phyloP scores from a whole-genome alignment of 2,888 invertebrate genomes.

The Cataglyphis rosenhaueri region DNA sequence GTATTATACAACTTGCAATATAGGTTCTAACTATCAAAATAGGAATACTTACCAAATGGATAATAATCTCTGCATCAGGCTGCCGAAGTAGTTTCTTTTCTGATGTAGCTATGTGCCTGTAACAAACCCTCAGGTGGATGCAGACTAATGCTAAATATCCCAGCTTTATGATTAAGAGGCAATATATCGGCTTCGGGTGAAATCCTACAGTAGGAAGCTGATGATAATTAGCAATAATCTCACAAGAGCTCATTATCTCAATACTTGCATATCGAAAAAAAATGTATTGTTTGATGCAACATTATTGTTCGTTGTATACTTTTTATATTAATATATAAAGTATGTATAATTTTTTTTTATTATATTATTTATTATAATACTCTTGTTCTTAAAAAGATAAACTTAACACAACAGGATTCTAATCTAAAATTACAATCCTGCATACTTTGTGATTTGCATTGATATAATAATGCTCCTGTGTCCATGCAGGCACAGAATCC shows the following conservation, averaged over 20 bases:
- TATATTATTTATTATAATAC: not conserved
- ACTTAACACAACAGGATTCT: not conserved
- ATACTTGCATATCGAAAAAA: constrained; percentile 17
- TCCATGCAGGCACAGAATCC: constrained; percentile 87
- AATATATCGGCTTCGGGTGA: constrained; percentile 62
- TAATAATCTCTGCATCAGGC: constrained; percentile 81
- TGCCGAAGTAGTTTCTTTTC: constrained; percentile 82
- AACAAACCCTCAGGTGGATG: constrained; percentile 89
- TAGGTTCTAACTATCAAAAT: not conserved
- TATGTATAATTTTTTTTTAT: not conserved
- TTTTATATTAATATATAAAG: constrained; percentile 1
- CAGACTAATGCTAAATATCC: constrained; percentile 84
- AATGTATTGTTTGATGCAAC: constrained; percentile 6
- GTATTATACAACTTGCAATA: constrained; percentile 54
- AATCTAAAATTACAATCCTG: not conserved
- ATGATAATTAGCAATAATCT: constrained; percentile 84
- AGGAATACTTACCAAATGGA: constrained; percentile 71
- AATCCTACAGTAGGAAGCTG: constrained; percentile 75
- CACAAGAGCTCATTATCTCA: constrained; percentile 81
- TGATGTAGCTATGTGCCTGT: constrained; percentile 86
- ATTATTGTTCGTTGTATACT: constrained; percentile 12
- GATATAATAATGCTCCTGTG: constrained; percentile 81
- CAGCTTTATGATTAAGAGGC: constrained; percentile 74
- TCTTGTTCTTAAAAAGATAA: not conserved
- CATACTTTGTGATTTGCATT: constrained; percentile 8